A percentile compares a stretch with the other conserved stretches of the same genome.
phyloP scores from a whole-genome alignment of 1,140 invertebrate species.

The Drosophila bipectinata region DNA sequence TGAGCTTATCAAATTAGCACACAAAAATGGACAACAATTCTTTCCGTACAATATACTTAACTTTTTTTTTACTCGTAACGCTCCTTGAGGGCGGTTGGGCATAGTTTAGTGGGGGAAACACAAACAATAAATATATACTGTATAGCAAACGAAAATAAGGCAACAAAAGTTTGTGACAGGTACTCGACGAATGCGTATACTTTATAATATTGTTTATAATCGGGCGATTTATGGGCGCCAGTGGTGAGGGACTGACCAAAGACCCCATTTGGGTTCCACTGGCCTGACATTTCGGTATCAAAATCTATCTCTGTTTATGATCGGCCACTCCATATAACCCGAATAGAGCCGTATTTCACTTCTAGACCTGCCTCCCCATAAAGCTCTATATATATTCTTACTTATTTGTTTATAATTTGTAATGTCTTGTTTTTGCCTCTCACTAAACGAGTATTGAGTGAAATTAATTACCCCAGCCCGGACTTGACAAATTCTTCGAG shows the following conservation, averaged over 20 bases:
- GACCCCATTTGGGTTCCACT: slow-evolving; percentile 12
- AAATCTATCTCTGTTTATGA: slow-evolving; percentile 52
- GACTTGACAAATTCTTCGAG: slow-evolving; percentile 28
- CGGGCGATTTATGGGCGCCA: slow-evolving; percentile 53
- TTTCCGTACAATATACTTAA: slow-evolving; percentile 13
- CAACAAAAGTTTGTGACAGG: slow-evolving; percentile 48
- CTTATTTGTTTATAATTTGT: slow-evolving; percentile 30
- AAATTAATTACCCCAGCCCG: slow-evolving; percentile 27
- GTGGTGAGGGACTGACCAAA: slow-evolving; percentile 17
- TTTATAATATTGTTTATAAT: slow-evolving; percentile 54
- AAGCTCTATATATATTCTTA: neutral
- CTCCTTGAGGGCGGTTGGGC: slow-evolving; percentile 1
- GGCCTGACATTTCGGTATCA: slow-evolving; percentile 44
- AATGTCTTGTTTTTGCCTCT: slow-evolving; percentile 1
- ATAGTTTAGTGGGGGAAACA: neutral
- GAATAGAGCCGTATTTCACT: slow-evolving; percentile 51
- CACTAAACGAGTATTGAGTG: neutral
- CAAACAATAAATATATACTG: slow-evolving; percentile 16
- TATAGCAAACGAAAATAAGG: slow-evolving; percentile 5
- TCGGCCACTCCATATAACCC: slow-evolving; percentile 40
- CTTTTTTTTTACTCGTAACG: slow-evolving; percentile 17
- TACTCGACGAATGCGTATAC: slow-evolving; percentile 43
- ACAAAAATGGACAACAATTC: slow-evolving; percentile 12
- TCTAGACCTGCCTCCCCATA: slow-evolving; percentile 17
- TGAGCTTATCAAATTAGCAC: slow-evolving; percentile 58